These are phyloP conservation scores for Trogon melanurus DNA, from an alignment of 2,113 vertebrate genomes.

Conservation along the genomic window DNA sequence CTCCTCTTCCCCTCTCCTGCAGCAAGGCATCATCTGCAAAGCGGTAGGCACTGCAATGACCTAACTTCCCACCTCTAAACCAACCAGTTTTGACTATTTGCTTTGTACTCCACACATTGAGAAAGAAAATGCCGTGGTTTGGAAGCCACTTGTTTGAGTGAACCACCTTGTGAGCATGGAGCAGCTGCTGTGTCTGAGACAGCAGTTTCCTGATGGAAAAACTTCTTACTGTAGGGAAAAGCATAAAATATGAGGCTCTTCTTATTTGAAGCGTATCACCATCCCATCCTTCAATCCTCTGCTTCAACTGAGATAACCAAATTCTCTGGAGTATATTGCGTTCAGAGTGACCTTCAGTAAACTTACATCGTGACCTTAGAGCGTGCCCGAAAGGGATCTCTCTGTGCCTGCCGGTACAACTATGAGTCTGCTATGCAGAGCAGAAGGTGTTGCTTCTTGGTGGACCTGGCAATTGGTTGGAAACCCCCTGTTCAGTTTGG, in stretches of 20 bases:
- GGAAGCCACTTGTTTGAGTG: background rate
- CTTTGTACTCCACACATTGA: background rate
- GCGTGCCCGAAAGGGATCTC: background rate
- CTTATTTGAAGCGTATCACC: background rate
- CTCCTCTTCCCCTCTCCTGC: background rate
- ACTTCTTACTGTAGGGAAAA: background rate
- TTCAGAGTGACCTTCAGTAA: constrained; percentile 39
- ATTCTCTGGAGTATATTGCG: background rate
- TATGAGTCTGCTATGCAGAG: background rate
- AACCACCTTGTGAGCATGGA: background rate
- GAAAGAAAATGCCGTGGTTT: background rate
- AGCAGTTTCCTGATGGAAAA: background rate
- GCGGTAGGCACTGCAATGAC: background rate
- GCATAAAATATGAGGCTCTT: background rate
- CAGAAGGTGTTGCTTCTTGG: constrained; percentile 22
- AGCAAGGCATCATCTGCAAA: background rate
- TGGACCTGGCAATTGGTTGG: background rate
- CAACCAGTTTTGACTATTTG: background rate
- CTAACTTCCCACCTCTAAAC: background rate
- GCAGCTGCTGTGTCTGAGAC: background rate
- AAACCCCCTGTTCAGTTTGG: constrained; percentile 35
- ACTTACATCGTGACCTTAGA: background rate
- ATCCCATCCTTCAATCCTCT: background rate
- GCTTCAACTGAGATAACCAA: background rate
- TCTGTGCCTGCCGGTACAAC: constrained; percentile 20